phyloP scores from a whole-genome alignment of 2,113 vertebrate genomes.

The Pagrus major region DNA sequence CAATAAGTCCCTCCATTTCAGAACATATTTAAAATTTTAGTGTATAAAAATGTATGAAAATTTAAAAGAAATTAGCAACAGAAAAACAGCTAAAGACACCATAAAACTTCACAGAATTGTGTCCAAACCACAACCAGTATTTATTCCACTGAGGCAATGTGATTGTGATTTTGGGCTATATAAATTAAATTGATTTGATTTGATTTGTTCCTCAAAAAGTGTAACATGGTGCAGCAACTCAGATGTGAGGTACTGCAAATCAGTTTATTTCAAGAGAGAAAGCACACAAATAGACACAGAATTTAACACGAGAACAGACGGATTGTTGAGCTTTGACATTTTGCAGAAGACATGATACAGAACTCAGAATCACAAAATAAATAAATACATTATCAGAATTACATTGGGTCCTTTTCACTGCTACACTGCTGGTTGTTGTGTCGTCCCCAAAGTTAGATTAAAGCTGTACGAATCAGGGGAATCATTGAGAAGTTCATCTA shows the following conservation, averaged over 20 bases:
- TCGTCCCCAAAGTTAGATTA: background rate
- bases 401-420: constrained; percentile 42
- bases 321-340: constrained; percentile 49
- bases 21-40: constrained; percentile 32
- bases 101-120: constrained; percentile 73
- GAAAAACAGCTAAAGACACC: constrained; percentile 40
- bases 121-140: constrained; percentile 62
- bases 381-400: constrained; percentile 76
- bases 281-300: constrained; percentile 38
- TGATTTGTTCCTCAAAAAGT: constrained; percentile 55
- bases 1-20: constrained; percentile 19
- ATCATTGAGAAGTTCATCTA: constrained; percentile 11
- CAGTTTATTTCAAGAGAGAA: constrained; percentile 40
- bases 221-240: constrained; percentile 55
- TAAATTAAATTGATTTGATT: too few relatives aligned
- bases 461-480: constrained; percentile 17
- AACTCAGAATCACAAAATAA: constrained; percentile 69
- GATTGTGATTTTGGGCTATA: too few relatives aligned
- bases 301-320: constrained; percentile 32
- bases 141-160: too few relatives aligned
- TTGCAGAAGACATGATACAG: constrained; percentile 40
- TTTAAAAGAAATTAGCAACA: constrained; percentile 32
- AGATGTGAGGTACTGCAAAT: constrained; percentile 68
- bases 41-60: constrained; percentile 46
- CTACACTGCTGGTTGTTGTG: constrained; percentile 22